Percentiles rank a stretch among this genome's conserved stretches.
Conservation (phyloP, 2,797 vertebrate genomes). For the Tapera naevia region DNA sequence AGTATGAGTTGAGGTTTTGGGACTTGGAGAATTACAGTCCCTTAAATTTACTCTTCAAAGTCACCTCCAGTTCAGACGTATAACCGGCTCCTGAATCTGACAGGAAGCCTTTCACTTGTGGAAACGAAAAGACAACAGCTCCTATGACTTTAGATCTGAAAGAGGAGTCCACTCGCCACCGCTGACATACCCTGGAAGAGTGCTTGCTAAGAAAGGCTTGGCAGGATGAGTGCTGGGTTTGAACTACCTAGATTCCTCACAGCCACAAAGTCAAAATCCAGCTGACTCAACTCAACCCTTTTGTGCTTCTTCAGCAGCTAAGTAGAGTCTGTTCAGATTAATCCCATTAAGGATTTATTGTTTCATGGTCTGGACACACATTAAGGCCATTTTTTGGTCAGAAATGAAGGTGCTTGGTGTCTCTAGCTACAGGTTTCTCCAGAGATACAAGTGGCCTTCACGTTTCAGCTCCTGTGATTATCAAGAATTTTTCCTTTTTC, state of each 20-base stretch:
- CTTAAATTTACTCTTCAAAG: not conserved
- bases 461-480: not conserved
- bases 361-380: not conserved
- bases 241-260: not conserved
- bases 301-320: conserved; percentile 44
- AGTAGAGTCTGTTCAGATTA: not conserved
- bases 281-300: conserved; percentile 23
- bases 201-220: not conserved
- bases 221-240: not conserved
- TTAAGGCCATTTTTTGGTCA: not conserved
- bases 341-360: not conserved
- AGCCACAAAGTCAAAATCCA: not conserved
- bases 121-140: not conserved
- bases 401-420: not conserved
- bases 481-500: not conserved
- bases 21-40: not conserved
- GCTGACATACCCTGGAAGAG: not conserved
- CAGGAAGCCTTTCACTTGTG: not conserved
- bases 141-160: not conserved
- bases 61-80: not conserved
- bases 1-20: not conserved
- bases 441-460: not conserved
- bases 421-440: not conserved
- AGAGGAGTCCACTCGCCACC: not conserved
- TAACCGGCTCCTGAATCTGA: not conserved